phyloP scores from a whole-genome alignment of 2,797 vertebrate species.

The Esox lucius region DNA sequence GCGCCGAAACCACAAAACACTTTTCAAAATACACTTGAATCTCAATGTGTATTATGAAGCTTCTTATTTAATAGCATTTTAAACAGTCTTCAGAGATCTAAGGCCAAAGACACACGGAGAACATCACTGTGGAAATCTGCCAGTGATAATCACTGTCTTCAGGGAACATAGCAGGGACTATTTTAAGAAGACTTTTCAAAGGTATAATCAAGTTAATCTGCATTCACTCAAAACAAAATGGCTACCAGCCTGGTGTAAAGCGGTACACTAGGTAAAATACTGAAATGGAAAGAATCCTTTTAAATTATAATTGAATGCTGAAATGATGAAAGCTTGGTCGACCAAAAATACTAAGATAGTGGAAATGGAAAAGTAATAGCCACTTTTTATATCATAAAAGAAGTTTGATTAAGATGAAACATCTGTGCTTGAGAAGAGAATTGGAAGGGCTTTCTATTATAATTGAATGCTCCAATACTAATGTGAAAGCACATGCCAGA shows the following conservation, averaged over 20 bases:
- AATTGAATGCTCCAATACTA: too few species aligned
- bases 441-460: too few species aligned
- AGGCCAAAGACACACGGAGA: conserved; percentile 12
- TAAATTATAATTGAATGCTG: not conserved
- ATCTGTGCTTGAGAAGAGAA: not conserved
- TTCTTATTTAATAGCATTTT: conserved; percentile 20
- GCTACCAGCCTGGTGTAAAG: not conserved
- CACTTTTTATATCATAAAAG: not conserved
- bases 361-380: not conserved
- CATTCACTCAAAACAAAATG: not conserved
- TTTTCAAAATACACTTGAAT: too few species aligned
- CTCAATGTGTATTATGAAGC: not conserved
- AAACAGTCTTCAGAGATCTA: conserved; percentile 9
- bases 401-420: not conserved
- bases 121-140: conserved; percentile 9
- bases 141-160: conserved; percentile 11
- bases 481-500: too few species aligned
- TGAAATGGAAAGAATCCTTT: not conserved
- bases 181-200: conserved; percentile 18
- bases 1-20: too few species aligned
- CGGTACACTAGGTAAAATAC: not conserved
- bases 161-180: conserved; percentile 12
- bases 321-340: not conserved
- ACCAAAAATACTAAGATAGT: not conserved
- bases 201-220: conserved; percentile 22